Conservation (phyloP, 2,113 vertebrate species). For the Lipotes vexillifer region DNA sequence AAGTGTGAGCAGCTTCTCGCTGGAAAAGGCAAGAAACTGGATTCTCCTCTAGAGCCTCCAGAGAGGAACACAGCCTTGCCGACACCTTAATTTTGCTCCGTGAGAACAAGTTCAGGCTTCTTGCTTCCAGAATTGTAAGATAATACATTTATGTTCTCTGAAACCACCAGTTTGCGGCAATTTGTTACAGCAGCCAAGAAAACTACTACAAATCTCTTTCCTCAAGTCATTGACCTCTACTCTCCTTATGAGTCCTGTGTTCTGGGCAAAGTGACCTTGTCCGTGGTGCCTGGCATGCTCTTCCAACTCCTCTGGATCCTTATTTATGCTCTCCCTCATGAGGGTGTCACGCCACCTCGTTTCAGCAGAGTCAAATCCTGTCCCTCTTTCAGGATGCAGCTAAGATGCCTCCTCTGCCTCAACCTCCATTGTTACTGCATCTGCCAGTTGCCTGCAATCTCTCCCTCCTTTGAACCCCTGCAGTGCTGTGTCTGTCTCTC, state of each 20-base stretch:
- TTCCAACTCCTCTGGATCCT: background rate
- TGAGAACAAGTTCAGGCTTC: background rate
- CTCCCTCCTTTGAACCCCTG: background rate
- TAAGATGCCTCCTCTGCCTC: background rate
- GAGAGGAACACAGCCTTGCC: background rate
- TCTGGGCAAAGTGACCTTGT: background rate
- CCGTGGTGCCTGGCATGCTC: background rate
- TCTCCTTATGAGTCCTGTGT: background rate
- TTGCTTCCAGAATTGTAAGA: background rate
- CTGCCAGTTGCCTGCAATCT: background rate
- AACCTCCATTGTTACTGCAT: rapidly evolving
- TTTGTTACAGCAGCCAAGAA: background rate
- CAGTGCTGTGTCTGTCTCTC: background rate
- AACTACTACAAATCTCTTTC: background rate
- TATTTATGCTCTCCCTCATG: background rate
- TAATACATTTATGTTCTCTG: background rate
- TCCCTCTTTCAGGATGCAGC: background rate
- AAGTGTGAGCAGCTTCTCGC: background rate
- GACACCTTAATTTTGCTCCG: background rate
- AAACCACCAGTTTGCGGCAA: background rate
- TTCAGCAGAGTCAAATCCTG: background rate
- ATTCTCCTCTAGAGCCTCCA: background rate
- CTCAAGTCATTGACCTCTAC: background rate
- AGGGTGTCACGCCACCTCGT: rapidly evolving
- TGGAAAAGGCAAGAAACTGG: background rate